Evolutionary conservation across 2,888 invertebrate species (phyloP).

Genomic region (Hedya salicella): DNA sequence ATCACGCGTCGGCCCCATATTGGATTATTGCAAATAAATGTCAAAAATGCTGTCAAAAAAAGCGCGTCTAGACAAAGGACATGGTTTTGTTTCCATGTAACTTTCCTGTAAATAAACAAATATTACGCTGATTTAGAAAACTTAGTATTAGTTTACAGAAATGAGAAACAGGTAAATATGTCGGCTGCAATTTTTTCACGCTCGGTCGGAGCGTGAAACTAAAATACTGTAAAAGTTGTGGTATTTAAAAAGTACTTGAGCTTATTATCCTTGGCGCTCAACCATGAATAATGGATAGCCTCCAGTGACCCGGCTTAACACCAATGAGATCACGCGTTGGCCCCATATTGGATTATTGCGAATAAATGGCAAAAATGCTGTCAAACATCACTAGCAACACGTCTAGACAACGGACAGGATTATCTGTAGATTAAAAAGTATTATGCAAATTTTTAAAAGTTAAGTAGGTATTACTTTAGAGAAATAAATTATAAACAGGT

Average conservation of each 20-base stretch:
- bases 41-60: constrained; percentile 70
- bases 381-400: constrained; percentile 56
- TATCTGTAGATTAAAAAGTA: too few relatives aligned
- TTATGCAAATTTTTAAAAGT: too few relatives aligned
- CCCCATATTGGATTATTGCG: constrained; percentile 78
- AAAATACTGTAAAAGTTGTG: constrained; percentile 42
- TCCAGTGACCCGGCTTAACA: constrained; percentile 71
- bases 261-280: constrained; percentile 64
- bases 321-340: constrained; percentile 80
- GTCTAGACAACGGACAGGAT: constrained; percentile 10
- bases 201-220: constrained; percentile 20
- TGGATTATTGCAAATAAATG: constrained; percentile 80
- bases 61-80: constrained; percentile 23
- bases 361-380: constrained; percentile 77
- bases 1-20: constrained; percentile 77
- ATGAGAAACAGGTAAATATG: too few relatives aligned
- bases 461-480: too few relatives aligned
- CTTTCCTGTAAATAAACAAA: too few relatives aligned
- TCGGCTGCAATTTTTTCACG: too few relatives aligned
- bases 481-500: too few relatives aligned
- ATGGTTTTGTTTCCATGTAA: too few relatives aligned
- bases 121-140: too few relatives aligned
- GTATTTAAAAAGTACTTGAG: constrained; percentile 42
- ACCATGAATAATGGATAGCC: constrained; percentile 79
- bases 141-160: too few relatives aligned